Conservation (phyloP, 2,113 vertebrate species). For the Lota lota region DNA sequence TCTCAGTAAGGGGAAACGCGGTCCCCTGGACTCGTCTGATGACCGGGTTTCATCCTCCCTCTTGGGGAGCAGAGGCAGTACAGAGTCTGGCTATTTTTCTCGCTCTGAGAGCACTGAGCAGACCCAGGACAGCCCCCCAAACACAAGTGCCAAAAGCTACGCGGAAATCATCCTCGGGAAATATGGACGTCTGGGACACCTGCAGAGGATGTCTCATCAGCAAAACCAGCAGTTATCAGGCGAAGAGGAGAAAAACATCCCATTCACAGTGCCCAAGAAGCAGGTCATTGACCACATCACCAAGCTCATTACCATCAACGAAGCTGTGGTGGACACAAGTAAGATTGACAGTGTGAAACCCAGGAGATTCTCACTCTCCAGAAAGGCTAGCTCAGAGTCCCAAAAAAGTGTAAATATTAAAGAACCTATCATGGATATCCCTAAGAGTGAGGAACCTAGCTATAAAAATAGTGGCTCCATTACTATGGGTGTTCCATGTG, state of each 20-base stretch:
- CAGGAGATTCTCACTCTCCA: constrained; percentile 88
- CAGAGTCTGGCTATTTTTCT: constrained; percentile 95
- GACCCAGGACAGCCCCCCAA: constrained; percentile 85
- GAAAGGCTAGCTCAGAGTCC: constrained; percentile 88
- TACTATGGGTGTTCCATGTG: constrained; percentile 71
- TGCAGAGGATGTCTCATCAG: constrained; percentile 78
- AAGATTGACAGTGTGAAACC: constrained; percentile 97
- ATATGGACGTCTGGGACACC: constrained; percentile 86
- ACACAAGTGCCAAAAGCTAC: constrained; percentile 90
- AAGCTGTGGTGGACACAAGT: constrained; percentile 95
- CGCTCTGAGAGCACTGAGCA: constrained; percentile 91
- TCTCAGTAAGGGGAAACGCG: constrained; percentile 85
- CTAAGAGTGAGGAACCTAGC: constrained; percentile 66
- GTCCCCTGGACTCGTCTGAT: constrained; percentile 71
- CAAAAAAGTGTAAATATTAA: constrained; percentile 79
- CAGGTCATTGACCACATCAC: constrained; percentile 98
- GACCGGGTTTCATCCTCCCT: constrained; percentile 79
- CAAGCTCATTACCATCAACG: constrained; percentile 96
- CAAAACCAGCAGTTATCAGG: constrained; percentile 68
- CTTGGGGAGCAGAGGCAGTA: constrained; percentile 90
- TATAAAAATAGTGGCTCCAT: constrained; percentile 70
- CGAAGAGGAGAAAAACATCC: constrained; percentile 78
- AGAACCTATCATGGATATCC: constrained; percentile 76
- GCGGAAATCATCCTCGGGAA: constrained; percentile 95
- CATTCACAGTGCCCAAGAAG: constrained; percentile 86